Percentiles rank a stretch among this genome's conserved stretches.
Evolutionary conservation across 2,113 vertebrate species (phyloP).

Genomic region (Brachypteracias leptosomus): DNA sequence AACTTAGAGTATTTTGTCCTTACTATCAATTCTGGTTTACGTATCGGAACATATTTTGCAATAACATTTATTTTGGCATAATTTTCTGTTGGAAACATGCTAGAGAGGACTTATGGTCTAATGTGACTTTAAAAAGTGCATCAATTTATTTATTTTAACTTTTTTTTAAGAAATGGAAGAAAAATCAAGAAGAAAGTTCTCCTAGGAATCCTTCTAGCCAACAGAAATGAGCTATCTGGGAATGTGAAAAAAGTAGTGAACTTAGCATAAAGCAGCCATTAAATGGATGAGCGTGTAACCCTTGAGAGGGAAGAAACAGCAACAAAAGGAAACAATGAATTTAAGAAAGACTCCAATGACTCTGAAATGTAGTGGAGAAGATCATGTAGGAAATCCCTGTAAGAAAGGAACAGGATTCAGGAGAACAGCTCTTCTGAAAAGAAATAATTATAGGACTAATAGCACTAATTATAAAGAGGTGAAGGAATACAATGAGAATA

Average conservation of each 20-base stretch:
- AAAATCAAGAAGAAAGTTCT: background rate
- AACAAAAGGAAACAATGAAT: background rate
- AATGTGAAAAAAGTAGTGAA: background rate
- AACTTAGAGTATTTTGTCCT: background rate
- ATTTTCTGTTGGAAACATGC: background rate
- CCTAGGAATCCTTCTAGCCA: background rate
- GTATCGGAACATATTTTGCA: background rate
- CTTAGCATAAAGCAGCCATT: background rate
- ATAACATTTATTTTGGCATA: background rate
- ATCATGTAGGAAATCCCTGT: background rate
- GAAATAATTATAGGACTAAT: background rate
- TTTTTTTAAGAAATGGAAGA: background rate
- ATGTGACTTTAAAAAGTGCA: background rate
- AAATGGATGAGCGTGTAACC: background rate
- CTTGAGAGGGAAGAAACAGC: background rate
- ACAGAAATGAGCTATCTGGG: background rate
- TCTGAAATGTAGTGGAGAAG: background rate
- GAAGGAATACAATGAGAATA: background rate
- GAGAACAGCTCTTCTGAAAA: fast-evolving
- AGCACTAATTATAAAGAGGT: fast-evolving
- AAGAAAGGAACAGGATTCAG: background rate
- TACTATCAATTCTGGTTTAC: background rate
- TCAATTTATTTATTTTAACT: background rate
- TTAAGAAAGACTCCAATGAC: background rate
- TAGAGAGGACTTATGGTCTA: background rate